Conservation (phyloP, 2,113 vertebrate species). For the Phrynosoma blainvillii region DNA sequence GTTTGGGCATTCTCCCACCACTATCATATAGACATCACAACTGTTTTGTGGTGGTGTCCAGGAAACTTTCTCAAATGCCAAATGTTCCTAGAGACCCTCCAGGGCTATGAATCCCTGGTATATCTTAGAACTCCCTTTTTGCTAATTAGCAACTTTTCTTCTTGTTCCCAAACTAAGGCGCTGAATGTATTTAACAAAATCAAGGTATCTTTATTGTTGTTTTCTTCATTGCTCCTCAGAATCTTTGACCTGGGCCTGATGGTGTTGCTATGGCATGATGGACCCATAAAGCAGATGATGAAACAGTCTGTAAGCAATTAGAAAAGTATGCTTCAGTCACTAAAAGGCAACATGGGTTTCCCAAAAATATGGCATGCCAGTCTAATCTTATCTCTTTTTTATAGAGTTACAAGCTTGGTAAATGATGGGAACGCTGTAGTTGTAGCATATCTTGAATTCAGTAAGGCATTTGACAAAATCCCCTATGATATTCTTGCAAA, state of each 20-base stretch:
- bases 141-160: background rate
- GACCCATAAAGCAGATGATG: background rate
- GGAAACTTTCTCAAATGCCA: background rate
- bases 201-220: background rate
- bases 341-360: no score
- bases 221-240: background rate
- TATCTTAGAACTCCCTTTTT: background rate
- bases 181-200: background rate
- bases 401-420: no score
- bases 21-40: background rate
- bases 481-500: no score
- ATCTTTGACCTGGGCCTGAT: background rate
- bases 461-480: no score
- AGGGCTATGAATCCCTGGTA: background rate
- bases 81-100: no score
- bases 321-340: background rate
- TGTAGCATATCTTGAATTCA: no score
- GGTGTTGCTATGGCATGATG: background rate
- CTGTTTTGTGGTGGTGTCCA: background rate
- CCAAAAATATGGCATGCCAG: no score
- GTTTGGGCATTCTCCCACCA: background rate
- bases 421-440: no score
- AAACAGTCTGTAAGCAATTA: background rate
- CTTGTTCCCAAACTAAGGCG: background rate
- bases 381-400: no score